Conservation (phyloP, 2,113 vertebrate species). For the Proterorhinus semilunaris region DNA sequence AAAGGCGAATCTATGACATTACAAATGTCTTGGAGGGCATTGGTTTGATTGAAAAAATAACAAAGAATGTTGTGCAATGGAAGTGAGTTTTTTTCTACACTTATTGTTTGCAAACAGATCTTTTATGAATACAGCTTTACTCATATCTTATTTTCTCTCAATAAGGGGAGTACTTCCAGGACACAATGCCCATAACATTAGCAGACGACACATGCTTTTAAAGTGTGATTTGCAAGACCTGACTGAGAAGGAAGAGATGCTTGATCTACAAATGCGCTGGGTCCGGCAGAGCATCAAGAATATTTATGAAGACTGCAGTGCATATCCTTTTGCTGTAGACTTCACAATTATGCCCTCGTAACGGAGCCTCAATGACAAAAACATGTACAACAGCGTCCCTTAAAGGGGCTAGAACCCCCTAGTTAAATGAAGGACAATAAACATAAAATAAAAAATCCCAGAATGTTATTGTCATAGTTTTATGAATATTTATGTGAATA, state of each 20-base stretch:
- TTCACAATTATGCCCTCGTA: neutral
- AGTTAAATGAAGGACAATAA: too few species aligned
- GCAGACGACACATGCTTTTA: slow-evolving; percentile 82
- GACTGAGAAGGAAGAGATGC: slow-evolving; percentile 82
- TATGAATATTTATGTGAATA: neutral
- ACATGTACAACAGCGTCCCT: neutral
- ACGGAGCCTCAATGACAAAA: neutral
- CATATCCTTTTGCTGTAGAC: slow-evolving; percentile 84
- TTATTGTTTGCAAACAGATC: neutral
- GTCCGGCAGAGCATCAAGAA: slow-evolving; percentile 92
- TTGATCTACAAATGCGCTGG: slow-evolving; percentile 91
- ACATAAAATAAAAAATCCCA: too few species aligned
- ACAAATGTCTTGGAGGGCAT: slow-evolving; percentile 95
- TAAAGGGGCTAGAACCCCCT: too few species aligned
- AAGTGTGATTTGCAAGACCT: slow-evolving; percentile 89
- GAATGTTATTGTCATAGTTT: neutral
- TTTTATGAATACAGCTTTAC: neutral
- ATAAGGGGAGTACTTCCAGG: slow-evolving; percentile 83
- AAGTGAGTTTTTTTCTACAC: slow-evolving; percentile 79
- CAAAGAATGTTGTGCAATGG: slow-evolving; percentile 93
- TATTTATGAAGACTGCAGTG: slow-evolving; percentile 85
- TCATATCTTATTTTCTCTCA: slow-evolving; percentile 14
- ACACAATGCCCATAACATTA: slow-evolving; percentile 79
- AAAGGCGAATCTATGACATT: slow-evolving; percentile 95
- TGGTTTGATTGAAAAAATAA: slow-evolving; percentile 90